phyloP scores from a whole-genome alignment of 2,888 invertebrate genomes.

The Stomorhina lunata region DNA sequence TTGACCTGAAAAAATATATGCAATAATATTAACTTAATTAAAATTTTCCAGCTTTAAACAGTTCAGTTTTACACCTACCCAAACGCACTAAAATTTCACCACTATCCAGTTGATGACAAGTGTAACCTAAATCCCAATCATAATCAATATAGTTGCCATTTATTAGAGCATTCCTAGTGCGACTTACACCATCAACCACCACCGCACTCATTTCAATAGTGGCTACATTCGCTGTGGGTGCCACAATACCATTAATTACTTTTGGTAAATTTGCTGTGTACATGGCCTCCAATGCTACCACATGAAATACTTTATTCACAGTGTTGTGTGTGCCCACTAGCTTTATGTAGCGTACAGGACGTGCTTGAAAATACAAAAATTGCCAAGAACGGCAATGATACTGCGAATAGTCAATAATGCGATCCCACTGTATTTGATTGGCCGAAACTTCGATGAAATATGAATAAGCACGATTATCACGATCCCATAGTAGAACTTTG shows the following conservation, averaged over 20 bases:
- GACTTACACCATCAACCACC: slow-evolving; percentile 97
- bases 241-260: slow-evolving; percentile 87
- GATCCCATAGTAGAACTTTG: slow-evolving; percentile 95
- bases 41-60: no score
- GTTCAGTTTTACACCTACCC: slow-evolving; percentile 79
- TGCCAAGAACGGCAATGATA: slow-evolving; percentile 99
- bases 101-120: slow-evolving; percentile 96
- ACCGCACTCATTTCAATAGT: slow-evolving; percentile 93
- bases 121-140: slow-evolving; percentile 99
- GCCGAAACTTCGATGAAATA: slow-evolving; percentile 89
- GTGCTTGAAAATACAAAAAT: slow-evolving; percentile 92
- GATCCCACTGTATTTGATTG: slow-evolving; percentile 96
- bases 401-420: slow-evolving; percentile 94
- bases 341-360: slow-evolving; percentile 92
- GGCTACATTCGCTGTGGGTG: slow-evolving; percentile 94
- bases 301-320: slow-evolving; percentile 96
- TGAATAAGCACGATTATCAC: slow-evolving; percentile 87
- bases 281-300: slow-evolving; percentile 94
- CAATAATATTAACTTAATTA: neutral
- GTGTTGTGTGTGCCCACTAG: slow-evolving; percentile 96
- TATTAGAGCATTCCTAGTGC: slow-evolving; percentile 95
- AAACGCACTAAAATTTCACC: slow-evolving; percentile 97
- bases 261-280: slow-evolving; percentile 89
- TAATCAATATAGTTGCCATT: slow-evolving; percentile 97
- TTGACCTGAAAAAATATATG: slow-evolving; percentile 82